A percentile compares a stretch with the other conserved stretches of the same genome.
phyloP scores from a whole-genome alignment of 1,140 invertebrate species.

The Branchinecta lindahli region DNA sequence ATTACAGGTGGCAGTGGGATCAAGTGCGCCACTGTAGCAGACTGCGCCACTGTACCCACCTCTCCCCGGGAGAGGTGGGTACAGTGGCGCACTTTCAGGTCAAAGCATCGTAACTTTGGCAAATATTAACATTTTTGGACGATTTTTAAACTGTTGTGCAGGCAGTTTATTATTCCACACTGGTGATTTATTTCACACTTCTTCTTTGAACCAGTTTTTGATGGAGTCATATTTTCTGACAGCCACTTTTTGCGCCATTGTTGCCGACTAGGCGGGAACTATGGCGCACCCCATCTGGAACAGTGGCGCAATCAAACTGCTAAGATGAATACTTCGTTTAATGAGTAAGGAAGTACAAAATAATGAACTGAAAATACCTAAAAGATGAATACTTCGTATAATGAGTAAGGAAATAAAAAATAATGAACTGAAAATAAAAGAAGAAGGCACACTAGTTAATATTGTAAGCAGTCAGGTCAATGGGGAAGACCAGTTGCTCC shows the following conservation, averaged over 20 bases:
- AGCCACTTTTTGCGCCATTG: constrained; percentile 10
- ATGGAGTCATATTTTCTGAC: constrained; percentile 9
- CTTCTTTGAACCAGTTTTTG: constrained; percentile 10
- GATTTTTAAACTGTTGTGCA: constrained; percentile 11
- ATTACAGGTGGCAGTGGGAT: constrained; percentile 7
- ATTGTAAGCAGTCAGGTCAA: constrained; percentile 10
- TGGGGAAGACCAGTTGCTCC: constrained; percentile 9
- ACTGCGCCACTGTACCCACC: too few relatives aligned
- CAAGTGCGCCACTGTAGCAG: constrained; percentile 2
- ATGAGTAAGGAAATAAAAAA: constrained; percentile 8
- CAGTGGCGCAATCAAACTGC: constrained; percentile 10
- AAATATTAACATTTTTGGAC: constrained; percentile 11
- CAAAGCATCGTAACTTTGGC: constrained; percentile 9
- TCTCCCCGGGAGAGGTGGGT: constrained; percentile 10
- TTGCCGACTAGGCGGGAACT: constrained; percentile 10
- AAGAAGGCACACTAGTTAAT: constrained; percentile 10
- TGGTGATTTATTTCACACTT: constrained; percentile 11
- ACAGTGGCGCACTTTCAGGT: constrained; percentile 10
- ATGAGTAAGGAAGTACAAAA: constrained; percentile 11
- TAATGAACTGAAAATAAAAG: constrained; percentile 11
- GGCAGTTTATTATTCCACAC: constrained; percentile 9
- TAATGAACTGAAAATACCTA: constrained; percentile 11
- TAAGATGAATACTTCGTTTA: constrained; percentile 11
- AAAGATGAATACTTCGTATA: constrained; percentile 9
- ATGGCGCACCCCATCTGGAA: constrained; percentile 10